Percentiles rank a stretch among this genome's conserved stretches.
phyloP scores from a whole-genome alignment of 2,113 vertebrate genomes.

The Onychostruthus taczanowskii region DNA sequence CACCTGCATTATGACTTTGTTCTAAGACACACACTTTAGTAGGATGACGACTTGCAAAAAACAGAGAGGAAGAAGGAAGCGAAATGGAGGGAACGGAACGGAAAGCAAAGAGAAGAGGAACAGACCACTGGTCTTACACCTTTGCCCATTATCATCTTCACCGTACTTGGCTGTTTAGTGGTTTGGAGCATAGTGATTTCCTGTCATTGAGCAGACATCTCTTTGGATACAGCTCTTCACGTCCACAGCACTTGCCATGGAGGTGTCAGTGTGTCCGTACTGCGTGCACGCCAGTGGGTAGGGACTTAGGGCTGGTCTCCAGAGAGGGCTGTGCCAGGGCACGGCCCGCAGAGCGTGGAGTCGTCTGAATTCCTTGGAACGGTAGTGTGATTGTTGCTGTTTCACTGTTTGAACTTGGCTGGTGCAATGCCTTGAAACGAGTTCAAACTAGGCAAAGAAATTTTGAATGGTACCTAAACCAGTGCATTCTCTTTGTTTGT shows the following conservation, averaged over 20 bases:
- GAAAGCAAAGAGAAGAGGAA: slow-evolving; percentile 74
- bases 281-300: slow-evolving; percentile 71
- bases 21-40: slow-evolving; percentile 86
- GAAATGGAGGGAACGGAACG: slow-evolving; percentile 47
- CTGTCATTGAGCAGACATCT: slow-evolving; percentile 78
- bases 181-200: slow-evolving; percentile 71
- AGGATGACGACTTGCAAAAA: slow-evolving; percentile 82
- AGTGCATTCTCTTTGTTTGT: slow-evolving; percentile 98
- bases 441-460: slow-evolving; percentile 77
- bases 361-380: slow-evolving; percentile 75
- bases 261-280: slow-evolving; percentile 68
- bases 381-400: slow-evolving; percentile 72
- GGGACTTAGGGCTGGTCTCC: slow-evolving; percentile 81
- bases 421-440: slow-evolving; percentile 49
- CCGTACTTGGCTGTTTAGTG: slow-evolving; percentile 79
- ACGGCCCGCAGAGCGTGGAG: slow-evolving; percentile 64
- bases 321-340: slow-evolving; percentile 74
- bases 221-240: slow-evolving; percentile 76
- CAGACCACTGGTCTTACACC: slow-evolving; percentile 80
- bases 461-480: slow-evolving; percentile 80
- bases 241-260: slow-evolving; percentile 65
- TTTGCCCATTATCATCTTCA: slow-evolving; percentile 74
- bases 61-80: slow-evolving; percentile 69
- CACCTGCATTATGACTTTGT: slow-evolving; percentile 90
- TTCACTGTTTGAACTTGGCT: slow-evolving; percentile 72